Evolutionary conservation across 2,113 vertebrate genomes (phyloP), one percentile per base, ranked within the genome.

Genomic region (Trogon surrucura): DNA sequence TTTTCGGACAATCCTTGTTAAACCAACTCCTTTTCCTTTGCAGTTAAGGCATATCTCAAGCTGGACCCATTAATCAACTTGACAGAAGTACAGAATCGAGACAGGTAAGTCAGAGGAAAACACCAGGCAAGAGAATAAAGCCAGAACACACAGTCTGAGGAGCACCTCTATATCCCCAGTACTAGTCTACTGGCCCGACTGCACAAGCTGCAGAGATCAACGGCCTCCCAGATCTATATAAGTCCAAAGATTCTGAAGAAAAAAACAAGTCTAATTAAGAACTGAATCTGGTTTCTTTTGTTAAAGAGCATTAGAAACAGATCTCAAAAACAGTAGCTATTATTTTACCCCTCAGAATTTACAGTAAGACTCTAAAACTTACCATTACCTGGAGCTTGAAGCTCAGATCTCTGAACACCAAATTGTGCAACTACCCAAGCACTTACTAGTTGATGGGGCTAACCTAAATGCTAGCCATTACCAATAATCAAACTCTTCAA

Each of bases 101-200:
- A 81, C 27, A 72, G 11, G 15, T 6, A 44, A n/a, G 30, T 48
- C 11, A 81, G 17, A 60, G 34, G 65, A 67, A 53, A 78, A 27
- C 20, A 88, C 1, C 21, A 79, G 25, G 67, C 32, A 75, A 67
- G 38, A 1, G 1, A 81, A 75, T 12, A 85, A 80, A 89, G 21
- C 21, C 0, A 0, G 7, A 60, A 16, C 19, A 5, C 1, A 15
- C 6, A 54, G 61, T 9, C 54, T 19, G 17, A 72, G 26, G 21
- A 91, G 23, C 3, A 2, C 2, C 12, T 17, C 1, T 3, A 4
- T 13, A 27, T 66, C 23, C 25, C 15, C 13, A 51, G 15, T 17
- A 38, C 7, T 17, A 15, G 6, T 9, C 29, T 34, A 21, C 23
- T 8, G 26, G 22, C 7, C 34, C 58, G 23, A 36, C 25, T n/a